Conservation (phyloP, 2,113 vertebrate genomes). For the Mastomys natalensis region DNA sequence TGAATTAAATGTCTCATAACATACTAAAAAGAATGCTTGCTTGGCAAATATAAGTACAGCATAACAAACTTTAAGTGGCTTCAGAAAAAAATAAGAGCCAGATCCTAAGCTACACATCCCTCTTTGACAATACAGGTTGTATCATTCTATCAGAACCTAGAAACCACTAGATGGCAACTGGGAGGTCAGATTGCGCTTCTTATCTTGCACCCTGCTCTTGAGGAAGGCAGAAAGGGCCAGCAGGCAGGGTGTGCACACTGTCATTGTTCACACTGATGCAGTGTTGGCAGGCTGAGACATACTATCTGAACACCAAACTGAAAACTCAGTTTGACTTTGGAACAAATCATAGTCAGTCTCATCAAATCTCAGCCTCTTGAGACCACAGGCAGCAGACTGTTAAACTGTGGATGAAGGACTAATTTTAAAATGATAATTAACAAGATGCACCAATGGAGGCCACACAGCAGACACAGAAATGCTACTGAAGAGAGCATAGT, state of each 20-base stretch:
- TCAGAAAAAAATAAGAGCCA: background rate
- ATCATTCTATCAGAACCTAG: background rate
- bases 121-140: background rate
- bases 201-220: background rate
- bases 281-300: background rate
- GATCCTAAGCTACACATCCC: background rate
- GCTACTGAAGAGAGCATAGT: rapidly evolving
- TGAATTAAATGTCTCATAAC: background rate
- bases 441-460: background rate
- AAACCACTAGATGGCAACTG: background rate
- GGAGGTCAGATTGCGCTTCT: background rate
- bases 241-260: too few relatives aligned
- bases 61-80: background rate
- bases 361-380: conserved; percentile 33
- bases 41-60: conserved; percentile 30
- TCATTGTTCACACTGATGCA: background rate
- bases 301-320: background rate
- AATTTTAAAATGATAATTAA: background rate
- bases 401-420: background rate
- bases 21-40: background rate
- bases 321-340: conserved; percentile 41
- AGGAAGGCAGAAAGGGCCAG: background rate
- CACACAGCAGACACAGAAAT: background rate
- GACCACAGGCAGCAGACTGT: background rate
- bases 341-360: background rate